phyloP scores from a whole-genome alignment of 2,888 invertebrate genomes.

The Yponomeuta cagnagella region DNA sequence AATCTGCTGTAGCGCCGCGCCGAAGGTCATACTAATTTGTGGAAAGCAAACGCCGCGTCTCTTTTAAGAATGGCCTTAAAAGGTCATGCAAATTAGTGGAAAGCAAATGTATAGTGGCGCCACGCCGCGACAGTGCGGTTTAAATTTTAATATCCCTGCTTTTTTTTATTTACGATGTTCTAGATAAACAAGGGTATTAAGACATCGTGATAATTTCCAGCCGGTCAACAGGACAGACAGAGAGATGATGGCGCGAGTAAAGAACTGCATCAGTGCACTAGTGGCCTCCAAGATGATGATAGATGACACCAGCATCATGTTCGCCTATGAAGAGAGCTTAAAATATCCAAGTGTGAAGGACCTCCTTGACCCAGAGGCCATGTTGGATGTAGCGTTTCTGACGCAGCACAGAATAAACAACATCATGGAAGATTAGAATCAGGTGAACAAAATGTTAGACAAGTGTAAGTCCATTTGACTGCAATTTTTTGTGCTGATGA shows the following conservation, averaged over 20 bases:
- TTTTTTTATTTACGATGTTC: too few relatives aligned
- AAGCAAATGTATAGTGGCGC: too few relatives aligned
- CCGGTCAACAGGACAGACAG: constrained; percentile 83
- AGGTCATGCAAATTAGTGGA: too few relatives aligned
- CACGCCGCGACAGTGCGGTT: too few relatives aligned
- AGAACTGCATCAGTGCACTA: constrained; percentile 92
- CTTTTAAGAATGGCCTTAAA: too few relatives aligned
- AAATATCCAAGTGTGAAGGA: constrained; percentile 86
- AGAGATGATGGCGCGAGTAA: constrained; percentile 90
- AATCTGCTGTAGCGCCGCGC: too few relatives aligned
- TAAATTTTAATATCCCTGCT: too few relatives aligned
- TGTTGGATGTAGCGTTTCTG: constrained; percentile 87
- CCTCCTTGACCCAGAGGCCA: constrained; percentile 87
- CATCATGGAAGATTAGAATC: constrained; percentile 43
- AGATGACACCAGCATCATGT: constrained; percentile 93
- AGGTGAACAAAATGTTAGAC: not conserved
- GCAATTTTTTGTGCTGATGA: not conserved
- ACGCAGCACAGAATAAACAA: constrained; percentile 83
- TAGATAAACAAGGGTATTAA: too few relatives aligned
- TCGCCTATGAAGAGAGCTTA: constrained; percentile 92
- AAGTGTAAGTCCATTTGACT: not conserved
- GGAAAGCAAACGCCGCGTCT: too few relatives aligned
- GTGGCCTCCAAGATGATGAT: constrained; percentile 92
- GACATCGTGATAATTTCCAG: constrained; percentile 46
- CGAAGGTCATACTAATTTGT: too few relatives aligned